Evolutionary conservation across 1,140 invertebrate species (phyloP), one percentile per base, ranked within the genome.

Genomic region (Protaetia brevitarsis): DNA sequence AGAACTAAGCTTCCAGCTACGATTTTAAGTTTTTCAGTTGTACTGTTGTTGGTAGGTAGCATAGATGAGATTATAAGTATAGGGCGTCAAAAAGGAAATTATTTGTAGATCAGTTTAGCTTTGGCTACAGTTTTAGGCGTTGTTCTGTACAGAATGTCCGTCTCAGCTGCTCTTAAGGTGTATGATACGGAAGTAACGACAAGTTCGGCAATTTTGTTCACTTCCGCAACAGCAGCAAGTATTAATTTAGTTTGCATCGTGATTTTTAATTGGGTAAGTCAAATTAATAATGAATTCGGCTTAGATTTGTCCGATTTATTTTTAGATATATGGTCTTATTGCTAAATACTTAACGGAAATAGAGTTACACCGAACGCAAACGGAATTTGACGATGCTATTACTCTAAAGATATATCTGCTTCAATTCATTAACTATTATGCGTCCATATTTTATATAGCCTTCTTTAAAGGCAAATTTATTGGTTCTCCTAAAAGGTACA

Each of bases 351-450:
- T 99, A 34, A 99, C 97, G 0, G 95, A 98, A 81, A 86, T 95
- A 78, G 94, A 99, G 83, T 84, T 97, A 69, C 87, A 94, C 62
- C 83, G 97, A 64, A 99, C 97, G 0, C 96, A 99, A 82, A 96
- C 94, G 0, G 95, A 99, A 81, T 99, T 97, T 80, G 97, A 99
- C 76, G 95, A 99, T 74, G 96, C 94, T 37, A 80, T 98, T 13
- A 98, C 95, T 0, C 82, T 99, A 8, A 99, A 99, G 83, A 97
- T 99, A 72, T 99, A 98, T 79, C 79, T 99, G 6, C 86, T 99
- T 31, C 95, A 99, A 82, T 99, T 99, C 82, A 93, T 99, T 29
- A 99, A 99, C 80, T 98, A 97, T 79, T 99, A 99, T 79, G 93
- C 96, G 19, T 97, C 95, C 0, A 96, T 99, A 77, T 97, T 99